Base-by-base conservation (phyloP, 2,888 invertebrate species). In the Caenorhabditis wallacei region DNA sequence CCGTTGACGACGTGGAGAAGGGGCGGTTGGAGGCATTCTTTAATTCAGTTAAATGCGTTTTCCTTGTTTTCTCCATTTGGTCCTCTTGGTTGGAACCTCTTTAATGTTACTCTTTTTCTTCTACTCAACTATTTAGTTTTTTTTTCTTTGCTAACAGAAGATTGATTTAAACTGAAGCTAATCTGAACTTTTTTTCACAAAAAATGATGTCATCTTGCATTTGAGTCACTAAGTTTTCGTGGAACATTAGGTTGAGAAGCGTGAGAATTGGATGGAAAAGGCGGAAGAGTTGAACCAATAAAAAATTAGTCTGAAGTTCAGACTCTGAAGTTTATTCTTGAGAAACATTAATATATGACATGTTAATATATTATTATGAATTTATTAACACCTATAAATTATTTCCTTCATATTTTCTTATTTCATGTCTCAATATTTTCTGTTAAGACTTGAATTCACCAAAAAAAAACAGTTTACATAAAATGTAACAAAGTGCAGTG, bases 41-140 rank as follows among this genome's bases (percentile, higher is more conserved):
- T 72, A 72, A 72, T 63, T 51, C 35, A 61, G 61, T 72, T 72
- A 72, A 63, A 53, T 40, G 59, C 18, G 53, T 61, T 37, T 71
- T 71, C 18, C 48, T 63, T 63, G 53, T 72, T 71, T 71, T 61
- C 46, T 72, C 30, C 61, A 63, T 63, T 61, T 54, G 72, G 48
- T 40, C 37, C 37, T n/a, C 37, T 40, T 16, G 3, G 5, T 37
- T 22, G 35, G 35, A 37, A 53, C 48, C 71, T 48, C 57, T 59
- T 69, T 24, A 69, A 22, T 43, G n/a, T 10, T 56, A 24, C 11
- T 54, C 54, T 11, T 16, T 54, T 30, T 30, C 30, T 30, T 30
- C 8, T 30, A 5, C 30, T 5, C 30, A 30, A n/a, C n/a, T n/a
- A n/a, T n/a, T n/a, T n/a, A n/a, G n/a, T n/a, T n/a, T n/a, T n/a